phyloP scores from a whole-genome alignment of 2,888 invertebrate species.

The Eupsilia transversa region DNA sequence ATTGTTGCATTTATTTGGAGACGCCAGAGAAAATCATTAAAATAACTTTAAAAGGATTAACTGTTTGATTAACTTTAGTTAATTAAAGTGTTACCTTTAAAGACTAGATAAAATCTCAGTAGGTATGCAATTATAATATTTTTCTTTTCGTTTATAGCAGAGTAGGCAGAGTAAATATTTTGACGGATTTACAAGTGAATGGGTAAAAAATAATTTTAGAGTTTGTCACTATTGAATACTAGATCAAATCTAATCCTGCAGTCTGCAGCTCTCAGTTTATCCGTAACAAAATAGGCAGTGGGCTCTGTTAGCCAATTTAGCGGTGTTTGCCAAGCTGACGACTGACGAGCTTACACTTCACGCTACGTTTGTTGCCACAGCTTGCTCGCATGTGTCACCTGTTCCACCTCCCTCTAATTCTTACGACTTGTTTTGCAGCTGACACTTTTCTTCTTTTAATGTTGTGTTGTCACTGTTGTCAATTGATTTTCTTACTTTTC shows the following conservation, averaged over 20 bases:
- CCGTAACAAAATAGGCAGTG: conserved; percentile 33
- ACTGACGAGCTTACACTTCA: conserved; percentile 40
- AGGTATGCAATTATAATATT: background rate
- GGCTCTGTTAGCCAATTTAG: conserved; percentile 41
- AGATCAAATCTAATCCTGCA: conserved; percentile 1
- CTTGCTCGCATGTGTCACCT: conserved; percentile 25
- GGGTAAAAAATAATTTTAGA: background rate
- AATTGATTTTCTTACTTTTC: no score
- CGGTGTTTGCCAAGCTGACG: conserved; percentile 57
- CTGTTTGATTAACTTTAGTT: background rate
- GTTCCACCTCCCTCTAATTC: conserved; percentile 27
- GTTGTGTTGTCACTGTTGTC: no score
- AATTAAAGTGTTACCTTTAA: background rate
- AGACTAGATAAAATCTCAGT: background rate
- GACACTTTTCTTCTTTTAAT: background rate
- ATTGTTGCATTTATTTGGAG: conserved; percentile 10
- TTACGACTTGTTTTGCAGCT: background rate
- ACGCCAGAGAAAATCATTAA: background rate
- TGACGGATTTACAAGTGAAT: background rate
- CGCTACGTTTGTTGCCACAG: conserved; percentile 34
- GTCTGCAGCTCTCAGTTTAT: background rate
- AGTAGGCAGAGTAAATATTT: conserved; percentile 5
- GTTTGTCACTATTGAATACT: background rate
- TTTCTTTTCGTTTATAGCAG: background rate
- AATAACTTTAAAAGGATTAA: background rate